Evolutionary conservation across 2,113 vertebrate species (phyloP), one percentile per base, ranked within the genome.

Genomic region (Corythornis vintsioides): DNA sequence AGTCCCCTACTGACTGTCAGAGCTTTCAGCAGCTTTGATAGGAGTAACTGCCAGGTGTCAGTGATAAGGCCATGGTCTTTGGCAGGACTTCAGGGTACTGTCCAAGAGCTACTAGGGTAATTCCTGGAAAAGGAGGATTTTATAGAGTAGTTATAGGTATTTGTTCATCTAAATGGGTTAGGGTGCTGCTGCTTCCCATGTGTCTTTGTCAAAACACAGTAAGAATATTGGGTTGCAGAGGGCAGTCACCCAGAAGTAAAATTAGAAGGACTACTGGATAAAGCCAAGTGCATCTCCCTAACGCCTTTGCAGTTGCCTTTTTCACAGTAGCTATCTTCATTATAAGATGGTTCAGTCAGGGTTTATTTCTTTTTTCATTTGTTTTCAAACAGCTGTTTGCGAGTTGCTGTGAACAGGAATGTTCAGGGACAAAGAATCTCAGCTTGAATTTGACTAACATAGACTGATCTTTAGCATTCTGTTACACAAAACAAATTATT

Each of bases 111-210:
- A 40, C 11, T 18, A n/a, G 28, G 10, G 25, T 63, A 47, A 42
- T 92, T 95, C 81, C 71, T 89, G 55, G 85, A 83, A 87, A 89
- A 88, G 5, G 11, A 90, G 33, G 14, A n/a, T 71, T 83, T 94
- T 80, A 19, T 53, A 35, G 53, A 45, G 12, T 2, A 5, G 7
- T 86, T 48, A 21, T 7, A 53, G 31, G 9, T 89, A 28, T 77
- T 76, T 70, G 9, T 69, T 90, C 3, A 47, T 24, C 28, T 65
- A 63, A 76, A 47, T 52, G 26, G 10, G 26, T 38, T 52, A 71
- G 12, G 20, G 29, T 81, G 45, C 61, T 86, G 21, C 45, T 83
- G 38, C 29, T 91, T 89, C 26, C 40, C 31, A 13, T 31, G 5
- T 22, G 11, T 48, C 73, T 83, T 76, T 83, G 47, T 79, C 42